Evolutionary conservation across 2,888 invertebrate species (phyloP), one percentile per base, ranked within the genome.

Genomic region (Noctua comes): DNA sequence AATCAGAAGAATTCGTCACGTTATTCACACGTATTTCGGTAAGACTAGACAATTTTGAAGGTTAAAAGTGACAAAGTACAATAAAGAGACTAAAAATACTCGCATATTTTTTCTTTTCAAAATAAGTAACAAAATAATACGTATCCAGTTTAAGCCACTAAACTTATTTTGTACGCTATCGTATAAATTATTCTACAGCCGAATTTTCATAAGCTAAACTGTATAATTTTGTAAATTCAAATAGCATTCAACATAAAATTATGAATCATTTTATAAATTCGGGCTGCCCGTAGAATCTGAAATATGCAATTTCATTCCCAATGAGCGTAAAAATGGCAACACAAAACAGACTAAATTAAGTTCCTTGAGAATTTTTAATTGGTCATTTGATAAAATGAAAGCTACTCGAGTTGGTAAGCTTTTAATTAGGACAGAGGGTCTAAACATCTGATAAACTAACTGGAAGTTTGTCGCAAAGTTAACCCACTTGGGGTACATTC

Each of bases 381-480:
- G 74, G 57, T 46, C 65, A 76, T 86, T 88, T 82, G 72, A 73
- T 84, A 84, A 79, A 82, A 88, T 82, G 69, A 70, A 77, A 76
- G 75, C 77, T 51, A 54, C 76, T 83, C 68, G 73, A 75, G 77
- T 78, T 65, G 48, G 76, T 86, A 83, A 85, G 85, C 77, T 85
- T 88, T 88, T 87, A 88, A 89, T 89, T 89, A 88, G 82, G 70
- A 82, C 83, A 80, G 79, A 78, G 76, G 77, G 73, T 80, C 83
- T 83, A 83, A 87, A 82, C 84, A 85, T 89, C 88, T 80, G 81
- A 88, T 87, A 80, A 88, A 85, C 83, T 87, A 83, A 88, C 80
- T 85, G 62, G 27, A 83, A 89, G 82, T 88, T 88, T 82, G 83
- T 87, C 82, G 64, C 74, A 43, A 80, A 89, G 85, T 88, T 88